Conservation (phyloP, 2,113 vertebrate genomes). For the Phylloscopus trochiloides region DNA sequence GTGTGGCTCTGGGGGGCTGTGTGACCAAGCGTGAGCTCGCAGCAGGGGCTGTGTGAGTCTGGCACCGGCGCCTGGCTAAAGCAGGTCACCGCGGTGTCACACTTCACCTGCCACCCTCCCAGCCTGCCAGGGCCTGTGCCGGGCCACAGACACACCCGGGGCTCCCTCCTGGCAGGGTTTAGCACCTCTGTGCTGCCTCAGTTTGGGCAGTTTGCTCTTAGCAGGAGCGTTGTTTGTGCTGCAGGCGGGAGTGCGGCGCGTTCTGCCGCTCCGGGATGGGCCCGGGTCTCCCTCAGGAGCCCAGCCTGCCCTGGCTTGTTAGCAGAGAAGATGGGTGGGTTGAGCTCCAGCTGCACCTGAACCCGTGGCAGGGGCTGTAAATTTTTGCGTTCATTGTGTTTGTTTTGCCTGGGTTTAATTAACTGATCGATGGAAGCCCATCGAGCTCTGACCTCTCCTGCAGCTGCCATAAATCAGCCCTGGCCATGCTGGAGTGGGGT, state of each 20-base stretch:
- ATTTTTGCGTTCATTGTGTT: slow-evolving; percentile 47
- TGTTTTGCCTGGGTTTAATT: slow-evolving; percentile 67
- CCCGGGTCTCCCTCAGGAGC: rapidly evolving
- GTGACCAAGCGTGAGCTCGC: slow-evolving; percentile 24
- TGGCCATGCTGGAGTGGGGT: neutral
- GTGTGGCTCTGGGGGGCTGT: slow-evolving; percentile 46
- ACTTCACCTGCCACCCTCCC: rapidly evolving
- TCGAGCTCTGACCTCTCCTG: slow-evolving; percentile 60
- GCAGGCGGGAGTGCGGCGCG: rapidly evolving
- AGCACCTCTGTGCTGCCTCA: neutral
- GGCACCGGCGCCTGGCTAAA: rapidly evolving
- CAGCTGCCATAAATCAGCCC: slow-evolving; percentile 39
- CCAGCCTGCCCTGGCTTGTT: neutral
- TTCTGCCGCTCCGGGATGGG: rapidly evolving
- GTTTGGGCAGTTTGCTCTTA: rapidly evolving
- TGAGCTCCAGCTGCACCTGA: slow-evolving; percentile 8
- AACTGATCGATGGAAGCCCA: slow-evolving; percentile 53
- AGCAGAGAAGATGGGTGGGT: neutral
- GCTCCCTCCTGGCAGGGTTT: neutral
- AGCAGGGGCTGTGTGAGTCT: neutral
- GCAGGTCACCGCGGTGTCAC: neutral
- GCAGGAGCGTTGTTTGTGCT: rapidly evolving
- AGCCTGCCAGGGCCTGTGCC: neutral
- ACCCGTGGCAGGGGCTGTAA: neutral
- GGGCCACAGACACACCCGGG: rapidly evolving